phyloP scores from a whole-genome alignment of 2,888 invertebrate species.

The Norana najaformis region DNA sequence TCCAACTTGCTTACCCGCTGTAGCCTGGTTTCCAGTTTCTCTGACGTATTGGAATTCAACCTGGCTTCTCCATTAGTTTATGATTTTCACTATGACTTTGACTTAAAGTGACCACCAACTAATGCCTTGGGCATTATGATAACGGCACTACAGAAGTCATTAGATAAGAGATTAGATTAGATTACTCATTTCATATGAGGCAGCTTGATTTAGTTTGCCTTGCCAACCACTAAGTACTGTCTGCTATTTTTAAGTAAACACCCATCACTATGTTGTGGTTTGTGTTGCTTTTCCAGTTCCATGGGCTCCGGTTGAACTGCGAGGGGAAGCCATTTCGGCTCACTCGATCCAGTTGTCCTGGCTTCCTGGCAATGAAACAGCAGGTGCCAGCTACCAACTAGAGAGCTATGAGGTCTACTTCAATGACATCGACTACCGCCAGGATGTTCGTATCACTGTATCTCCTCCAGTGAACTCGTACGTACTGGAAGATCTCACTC shows the following conservation, averaged over 20 bases:
- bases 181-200: too few relatives aligned
- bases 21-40: too few relatives aligned
- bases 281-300: conserved; percentile 40
- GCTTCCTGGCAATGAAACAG: conserved; percentile 81
- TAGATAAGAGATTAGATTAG: too few relatives aligned
- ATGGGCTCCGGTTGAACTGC: conserved; percentile 46
- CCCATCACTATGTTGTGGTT: background rate
- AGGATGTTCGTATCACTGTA: conserved; percentile 55
- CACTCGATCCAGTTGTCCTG: conserved; percentile 88
- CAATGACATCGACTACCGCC: conserved; percentile 68
- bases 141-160: too few relatives aligned
- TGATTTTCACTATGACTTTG: too few relatives aligned
- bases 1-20: too few relatives aligned
- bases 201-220: background rate
- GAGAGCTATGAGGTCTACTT: conserved; percentile 94
- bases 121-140: too few relatives aligned
- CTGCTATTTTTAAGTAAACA: background rate
- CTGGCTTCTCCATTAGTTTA: too few relatives aligned
- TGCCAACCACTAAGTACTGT: background rate
- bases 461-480: conserved; percentile 64
- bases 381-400: conserved; percentile 90
- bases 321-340: conserved; percentile 67
- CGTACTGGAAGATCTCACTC: conserved; percentile 85
- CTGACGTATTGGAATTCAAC: too few relatives aligned
- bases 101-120: too few relatives aligned